A percentile compares a stretch with the other conserved stretches of the same genome.
Conservation (phyloP, 2,888 invertebrate species). For the Hemaris fuciformis region DNA sequence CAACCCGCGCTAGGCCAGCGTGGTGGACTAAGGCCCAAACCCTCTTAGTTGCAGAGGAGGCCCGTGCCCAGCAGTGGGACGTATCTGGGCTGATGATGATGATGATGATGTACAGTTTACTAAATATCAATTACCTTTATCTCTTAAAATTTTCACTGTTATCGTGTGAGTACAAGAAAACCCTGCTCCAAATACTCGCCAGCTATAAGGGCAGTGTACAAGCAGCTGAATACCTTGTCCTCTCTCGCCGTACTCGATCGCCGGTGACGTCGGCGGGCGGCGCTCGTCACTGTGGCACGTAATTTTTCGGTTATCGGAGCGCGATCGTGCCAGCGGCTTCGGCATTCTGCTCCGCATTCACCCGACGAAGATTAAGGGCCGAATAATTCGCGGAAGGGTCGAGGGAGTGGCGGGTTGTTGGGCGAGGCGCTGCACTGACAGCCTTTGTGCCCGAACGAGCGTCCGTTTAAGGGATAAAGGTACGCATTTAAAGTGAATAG, state of each 20-base stretch:
- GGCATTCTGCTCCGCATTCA: constrained; percentile 3
- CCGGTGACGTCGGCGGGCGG: neutral
- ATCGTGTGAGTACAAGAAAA: too few species aligned
- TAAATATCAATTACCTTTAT: too few species aligned
- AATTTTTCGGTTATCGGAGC: constrained; percentile 1
- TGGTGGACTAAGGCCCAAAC: too few species aligned
- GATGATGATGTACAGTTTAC: too few species aligned
- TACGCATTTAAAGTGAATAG: constrained; percentile 29
- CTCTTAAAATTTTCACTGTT: too few species aligned
- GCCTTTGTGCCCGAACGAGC: constrained; percentile 24
- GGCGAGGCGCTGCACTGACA: constrained; percentile 25
- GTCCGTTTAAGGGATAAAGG: constrained; percentile 26
- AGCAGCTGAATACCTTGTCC: too few species aligned
- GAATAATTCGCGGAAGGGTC: neutral
- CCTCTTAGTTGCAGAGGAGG: too few species aligned
- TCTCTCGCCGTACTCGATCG: neutral
- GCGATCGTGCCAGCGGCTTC: neutral
- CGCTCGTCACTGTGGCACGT: neutral
- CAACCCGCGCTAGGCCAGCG: too few species aligned
- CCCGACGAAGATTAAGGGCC: neutral
- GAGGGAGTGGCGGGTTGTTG: neutral
- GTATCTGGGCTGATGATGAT: too few species aligned
- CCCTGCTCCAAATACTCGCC: too few species aligned
- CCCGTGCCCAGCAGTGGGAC: too few species aligned
- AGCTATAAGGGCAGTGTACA: too few species aligned